phyloP scores from a whole-genome alignment of 2,113 vertebrate species.

The Diglossa brunneiventris region DNA sequence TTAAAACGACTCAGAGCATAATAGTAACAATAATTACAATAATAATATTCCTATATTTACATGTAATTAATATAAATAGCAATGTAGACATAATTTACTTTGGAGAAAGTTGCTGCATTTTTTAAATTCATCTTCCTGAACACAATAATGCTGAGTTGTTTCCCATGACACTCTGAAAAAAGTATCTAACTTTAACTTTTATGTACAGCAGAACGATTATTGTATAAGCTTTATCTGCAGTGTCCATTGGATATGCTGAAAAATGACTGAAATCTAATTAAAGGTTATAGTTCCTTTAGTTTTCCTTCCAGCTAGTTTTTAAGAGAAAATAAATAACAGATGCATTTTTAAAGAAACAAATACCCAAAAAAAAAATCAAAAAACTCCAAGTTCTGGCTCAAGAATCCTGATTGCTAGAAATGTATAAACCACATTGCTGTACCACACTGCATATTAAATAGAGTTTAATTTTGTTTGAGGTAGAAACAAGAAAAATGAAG shows the following conservation, averaged over 20 bases:
- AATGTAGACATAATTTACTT: neutral
- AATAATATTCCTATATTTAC: neutral
- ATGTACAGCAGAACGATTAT: neutral
- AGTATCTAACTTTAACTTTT: neutral
- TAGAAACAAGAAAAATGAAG: constrained; percentile 15
- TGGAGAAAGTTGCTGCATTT: neutral
- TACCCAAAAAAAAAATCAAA: fast-evolving
- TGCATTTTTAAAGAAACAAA: neutral
- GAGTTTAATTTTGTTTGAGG: constrained; percentile 26
- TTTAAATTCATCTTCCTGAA: neutral
- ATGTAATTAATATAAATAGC: neutral
- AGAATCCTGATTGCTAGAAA: neutral
- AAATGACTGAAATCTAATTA: neutral
- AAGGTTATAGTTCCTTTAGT: neutral
- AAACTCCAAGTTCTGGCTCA: neutral
- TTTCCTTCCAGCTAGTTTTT: constrained; percentile 1
- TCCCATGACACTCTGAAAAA: neutral
- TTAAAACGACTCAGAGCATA: neutral
- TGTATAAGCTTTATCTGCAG: neutral
- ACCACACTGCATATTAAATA: constrained; percentile 56
- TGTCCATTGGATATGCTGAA: neutral
- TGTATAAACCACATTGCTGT: constrained; percentile 43
- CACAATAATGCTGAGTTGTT: neutral
- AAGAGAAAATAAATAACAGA: neutral
- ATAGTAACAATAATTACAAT: neutral